Percentiles rank a stretch among this genome's conserved stretches.
phyloP scores from a whole-genome alignment of 2,113 vertebrate genomes.

The Xiphorhynchus elegans region DNA sequence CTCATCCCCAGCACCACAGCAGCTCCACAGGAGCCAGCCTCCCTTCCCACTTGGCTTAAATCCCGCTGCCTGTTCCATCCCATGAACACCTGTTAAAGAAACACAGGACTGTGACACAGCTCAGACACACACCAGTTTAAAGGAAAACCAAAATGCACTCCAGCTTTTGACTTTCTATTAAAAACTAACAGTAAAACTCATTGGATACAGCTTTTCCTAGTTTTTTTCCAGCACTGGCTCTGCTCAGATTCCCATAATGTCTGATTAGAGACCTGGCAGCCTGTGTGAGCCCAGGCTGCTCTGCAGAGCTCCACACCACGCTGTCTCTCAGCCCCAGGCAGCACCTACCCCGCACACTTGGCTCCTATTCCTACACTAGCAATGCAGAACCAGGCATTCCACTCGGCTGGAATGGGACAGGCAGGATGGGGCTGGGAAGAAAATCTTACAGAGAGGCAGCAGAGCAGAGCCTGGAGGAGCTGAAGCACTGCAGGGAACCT shows the following conservation, averaged over 20 bases:
- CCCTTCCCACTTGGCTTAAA: accelerated
- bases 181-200: background rate
- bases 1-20: background rate
- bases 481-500: background rate
- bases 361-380: background rate
- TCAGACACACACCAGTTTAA: background rate
- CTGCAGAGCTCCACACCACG: background rate
- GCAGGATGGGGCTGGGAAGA: background rate
- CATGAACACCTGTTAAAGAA: accelerated
- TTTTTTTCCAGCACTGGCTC: background rate
- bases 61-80: accelerated
- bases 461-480: accelerated
- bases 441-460: background rate
- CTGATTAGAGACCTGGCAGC: background rate
- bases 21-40: background rate
- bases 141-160: background rate
- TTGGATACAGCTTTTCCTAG: accelerated
- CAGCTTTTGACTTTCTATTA: background rate
- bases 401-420: accelerated
- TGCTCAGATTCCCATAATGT: background rate
- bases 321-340: background rate
- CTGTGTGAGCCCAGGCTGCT: accelerated
- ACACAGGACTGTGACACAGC: accelerated
- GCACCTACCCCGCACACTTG: accelerated
- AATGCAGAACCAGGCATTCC: accelerated